Evolutionary conservation across 53 echinoderm and acorn worm species (phyloP).

Genomic region (Crossaster papposus): DNA sequence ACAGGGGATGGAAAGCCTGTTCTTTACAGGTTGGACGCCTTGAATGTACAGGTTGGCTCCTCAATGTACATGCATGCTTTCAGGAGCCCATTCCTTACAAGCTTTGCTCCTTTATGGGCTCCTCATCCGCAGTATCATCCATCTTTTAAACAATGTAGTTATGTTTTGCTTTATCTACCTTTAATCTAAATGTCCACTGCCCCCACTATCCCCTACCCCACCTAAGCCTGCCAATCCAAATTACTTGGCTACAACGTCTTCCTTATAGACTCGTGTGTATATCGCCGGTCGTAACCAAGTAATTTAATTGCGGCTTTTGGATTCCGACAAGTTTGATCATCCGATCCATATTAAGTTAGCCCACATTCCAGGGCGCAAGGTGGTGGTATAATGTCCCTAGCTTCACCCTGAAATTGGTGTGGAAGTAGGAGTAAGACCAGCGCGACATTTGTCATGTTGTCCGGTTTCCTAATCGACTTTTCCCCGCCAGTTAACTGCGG

Average conservation of each 20-base stretch:
- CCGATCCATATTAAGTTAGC: not conserved
- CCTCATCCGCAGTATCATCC: no score
- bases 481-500: not conserved
- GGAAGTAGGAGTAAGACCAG: conserved; percentile 8
- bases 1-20: not conserved
- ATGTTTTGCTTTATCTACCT: no score
- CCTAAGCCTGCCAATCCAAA: no score
- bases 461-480: conserved; percentile 36
- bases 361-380: not conserved
- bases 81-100: no score
- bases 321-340: not conserved
- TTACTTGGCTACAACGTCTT: no score
- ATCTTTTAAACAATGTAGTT: no score
- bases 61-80: no score
- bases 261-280: not conserved
- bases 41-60: no score
- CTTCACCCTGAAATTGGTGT: not conserved
- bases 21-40: not conserved
- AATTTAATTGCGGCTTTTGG: not conserved
- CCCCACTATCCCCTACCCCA: no score
- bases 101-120: no score
- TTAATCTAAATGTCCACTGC: no score
- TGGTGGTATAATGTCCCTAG: not conserved
- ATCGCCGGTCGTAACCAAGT: not conserved
- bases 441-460: conserved; percentile 21